Evolutionary conservation across 2,888 invertebrate genomes (phyloP).

Genomic region (Cepaea hortensis): DNA sequence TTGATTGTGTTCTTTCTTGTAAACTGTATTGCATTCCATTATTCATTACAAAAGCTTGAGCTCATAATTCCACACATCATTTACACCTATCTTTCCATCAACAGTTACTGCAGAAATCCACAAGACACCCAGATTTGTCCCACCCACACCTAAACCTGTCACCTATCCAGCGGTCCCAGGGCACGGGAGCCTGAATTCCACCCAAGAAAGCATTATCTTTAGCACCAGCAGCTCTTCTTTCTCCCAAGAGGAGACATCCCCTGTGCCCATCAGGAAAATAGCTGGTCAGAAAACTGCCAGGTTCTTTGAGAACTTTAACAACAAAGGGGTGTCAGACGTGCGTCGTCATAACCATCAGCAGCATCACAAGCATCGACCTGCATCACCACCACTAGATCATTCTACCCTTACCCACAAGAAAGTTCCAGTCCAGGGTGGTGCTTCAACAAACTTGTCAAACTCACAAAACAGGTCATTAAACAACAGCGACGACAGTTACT

Average conservation of each 20-base stretch:
- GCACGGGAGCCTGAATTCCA: conserved; percentile 28
- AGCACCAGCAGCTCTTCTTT: conserved; percentile 31
- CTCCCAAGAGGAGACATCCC: conserved; percentile 16
- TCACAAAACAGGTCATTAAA: not conserved
- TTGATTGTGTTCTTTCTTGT: too few relatives aligned
- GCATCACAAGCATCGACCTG: not conserved
- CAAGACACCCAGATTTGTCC: conserved; percentile 25
- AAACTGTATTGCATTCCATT: too few relatives aligned
- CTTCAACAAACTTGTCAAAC: not conserved
- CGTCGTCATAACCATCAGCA: not conserved
- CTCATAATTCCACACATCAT: not conserved
- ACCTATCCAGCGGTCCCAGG: conserved; percentile 1
- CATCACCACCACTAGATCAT: conserved; percentile 3
- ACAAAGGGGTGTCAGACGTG: not conserved
- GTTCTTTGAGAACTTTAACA: too few relatives aligned
- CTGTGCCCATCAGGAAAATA: not conserved
- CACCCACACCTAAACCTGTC: conserved; percentile 27
- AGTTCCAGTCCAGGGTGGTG: not conserved
- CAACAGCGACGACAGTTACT: not conserved
- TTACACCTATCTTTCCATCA: not conserved
- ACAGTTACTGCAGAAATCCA: conserved; percentile 49
- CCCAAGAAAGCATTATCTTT: conserved; percentile 34
- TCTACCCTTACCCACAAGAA: not conserved
- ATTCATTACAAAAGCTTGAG: too few relatives aligned
- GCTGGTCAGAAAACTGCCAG: not conserved